These are phyloP conservation scores for Pogonognathellus flavescens DNA, from an alignment of 1,140 invertebrate genomes.

Conservation along the genomic window DNA sequence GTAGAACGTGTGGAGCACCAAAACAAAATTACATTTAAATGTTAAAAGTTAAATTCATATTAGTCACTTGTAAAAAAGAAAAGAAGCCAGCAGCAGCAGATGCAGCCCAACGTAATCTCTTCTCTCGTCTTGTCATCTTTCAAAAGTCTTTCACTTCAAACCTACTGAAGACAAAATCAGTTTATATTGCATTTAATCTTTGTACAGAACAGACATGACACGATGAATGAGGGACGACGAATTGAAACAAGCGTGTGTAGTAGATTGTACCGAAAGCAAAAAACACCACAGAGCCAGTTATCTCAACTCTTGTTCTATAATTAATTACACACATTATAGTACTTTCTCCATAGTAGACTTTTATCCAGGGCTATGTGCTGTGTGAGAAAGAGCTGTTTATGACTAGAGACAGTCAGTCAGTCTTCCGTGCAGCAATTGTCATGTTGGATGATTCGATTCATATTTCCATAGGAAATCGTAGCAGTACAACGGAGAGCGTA, in stretches of 20 bases:
- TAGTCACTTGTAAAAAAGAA: conserved; percentile 34
- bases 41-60: conserved; percentile 42
- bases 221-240: neutral
- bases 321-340: conserved; percentile 27
- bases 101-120: conserved; percentile 50
- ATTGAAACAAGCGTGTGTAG: neutral
- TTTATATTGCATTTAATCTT: conserved; percentile 48
- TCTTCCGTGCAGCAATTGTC: conserved; percentile 7
- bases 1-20: conserved; percentile 1
- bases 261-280: too few species aligned
- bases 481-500: too few species aligned
- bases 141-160: conserved; percentile 63
- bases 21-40: conserved; percentile 47
- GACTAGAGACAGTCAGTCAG: too few species aligned
- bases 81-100: conserved; percentile 5
- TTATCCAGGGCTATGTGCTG: neutral
- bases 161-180: conserved; percentile 50
- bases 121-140: conserved; percentile 64
- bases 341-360: conserved; percentile 37
- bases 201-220: conserved; percentile 44
- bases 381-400: neutral
- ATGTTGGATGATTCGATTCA: neutral
- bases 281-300: too few species aligned
- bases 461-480: neutral
- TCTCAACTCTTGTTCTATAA: too few species aligned